A percentile compares a stretch with the other conserved stretches of the same genome.
Conservation (phyloP, 1,140 invertebrate species). For the Popillia japonica region DNA sequence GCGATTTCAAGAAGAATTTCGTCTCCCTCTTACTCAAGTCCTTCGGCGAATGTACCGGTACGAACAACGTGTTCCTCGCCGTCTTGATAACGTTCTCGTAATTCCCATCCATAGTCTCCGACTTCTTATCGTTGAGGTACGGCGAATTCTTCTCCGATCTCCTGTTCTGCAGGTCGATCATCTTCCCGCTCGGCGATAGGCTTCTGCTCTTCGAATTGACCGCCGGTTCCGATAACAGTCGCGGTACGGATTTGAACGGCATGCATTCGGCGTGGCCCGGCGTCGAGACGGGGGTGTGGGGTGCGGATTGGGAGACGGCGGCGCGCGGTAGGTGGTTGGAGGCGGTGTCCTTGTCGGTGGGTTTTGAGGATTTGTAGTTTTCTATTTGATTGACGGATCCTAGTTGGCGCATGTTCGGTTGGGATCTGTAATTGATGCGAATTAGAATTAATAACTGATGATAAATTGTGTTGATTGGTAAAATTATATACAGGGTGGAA, state of each 20-base stretch:
- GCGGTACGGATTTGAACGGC: slow-evolving; percentile 52
- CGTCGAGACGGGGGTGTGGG: slow-evolving; percentile 58
- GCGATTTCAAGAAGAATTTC: slow-evolving; percentile 55
- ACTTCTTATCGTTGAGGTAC: slow-evolving; percentile 43
- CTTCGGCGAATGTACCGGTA: slow-evolving; percentile 57
- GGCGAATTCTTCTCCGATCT: slow-evolving; percentile 45
- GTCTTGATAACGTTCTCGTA: slow-evolving; percentile 47
- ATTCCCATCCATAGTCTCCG: slow-evolving; percentile 24
- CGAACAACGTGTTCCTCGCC: slow-evolving; percentile 42
- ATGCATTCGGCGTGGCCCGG: slow-evolving; percentile 48
- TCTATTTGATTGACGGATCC: slow-evolving; percentile 54
- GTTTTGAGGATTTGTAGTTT: slow-evolving; percentile 51
- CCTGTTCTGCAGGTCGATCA: slow-evolving; percentile 45
- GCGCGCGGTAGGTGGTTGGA: slow-evolving; percentile 50
- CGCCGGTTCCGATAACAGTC: slow-evolving; percentile 56
- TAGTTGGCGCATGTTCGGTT: slow-evolving; percentile 59
- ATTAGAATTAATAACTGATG: too few relatives aligned
- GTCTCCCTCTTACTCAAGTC: slow-evolving; percentile 50
- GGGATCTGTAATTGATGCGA: slow-evolving; percentile 51
- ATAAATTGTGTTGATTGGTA: too few relatives aligned
- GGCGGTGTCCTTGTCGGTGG: slow-evolving; percentile 53
- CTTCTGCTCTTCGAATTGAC: slow-evolving; percentile 44
- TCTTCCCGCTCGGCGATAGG: slow-evolving; percentile 44
- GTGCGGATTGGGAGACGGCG: slow-evolving; percentile 58
- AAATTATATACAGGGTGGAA: too few relatives aligned